These are phyloP conservation scores for Drosophila setosimentum DNA, from an alignment of 2,888 invertebrate species.

Conservation along the genomic window DNA sequence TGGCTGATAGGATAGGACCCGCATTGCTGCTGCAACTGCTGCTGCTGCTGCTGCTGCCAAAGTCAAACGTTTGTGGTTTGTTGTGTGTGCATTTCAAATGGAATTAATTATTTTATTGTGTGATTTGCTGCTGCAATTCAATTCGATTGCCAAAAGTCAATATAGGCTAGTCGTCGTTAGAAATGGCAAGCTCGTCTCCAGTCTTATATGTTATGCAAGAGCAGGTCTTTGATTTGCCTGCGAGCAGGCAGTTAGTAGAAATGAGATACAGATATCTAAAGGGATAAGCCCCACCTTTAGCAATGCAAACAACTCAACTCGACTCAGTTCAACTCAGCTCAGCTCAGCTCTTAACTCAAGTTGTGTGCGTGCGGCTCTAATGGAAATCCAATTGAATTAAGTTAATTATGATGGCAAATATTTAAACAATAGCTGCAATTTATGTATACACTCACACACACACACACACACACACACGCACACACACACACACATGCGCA, in stretches of 20 bases:
- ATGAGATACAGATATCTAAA: neutral
- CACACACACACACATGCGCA: conserved; percentile 1
- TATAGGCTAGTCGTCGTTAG: conserved; percentile 56
- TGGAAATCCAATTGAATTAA: conserved; percentile 85
- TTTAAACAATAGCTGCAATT: conserved; percentile 83
- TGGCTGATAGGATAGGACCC: conserved; percentile 46
- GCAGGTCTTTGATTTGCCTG: conserved; percentile 65
- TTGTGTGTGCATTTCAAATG: conserved; percentile 75
- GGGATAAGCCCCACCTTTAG: conserved; percentile 54
- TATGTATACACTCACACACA: conserved; percentile 53
- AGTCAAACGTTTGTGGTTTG: conserved; percentile 37
- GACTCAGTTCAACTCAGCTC: conserved; percentile 4
- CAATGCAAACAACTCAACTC: conserved; percentile 71
- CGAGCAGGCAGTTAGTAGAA: conserved; percentile 23
- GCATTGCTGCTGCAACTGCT: conserved; percentile 51
- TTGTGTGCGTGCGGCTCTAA: conserved; percentile 67
- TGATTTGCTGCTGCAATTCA: conserved; percentile 72
- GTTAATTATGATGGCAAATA: conserved; percentile 85
- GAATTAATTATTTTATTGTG: conserved; percentile 82
- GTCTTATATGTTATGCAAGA: conserved; percentile 72
- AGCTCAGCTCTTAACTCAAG: conserved; percentile 21
- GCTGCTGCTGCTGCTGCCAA: conserved; percentile 22
- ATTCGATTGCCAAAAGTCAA: conserved; percentile 78
- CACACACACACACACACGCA: conserved; percentile 10
- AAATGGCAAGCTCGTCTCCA: conserved; percentile 39